These are phyloP conservation scores for Shinisaurus crocodilurus DNA, from an alignment of 2,113 vertebrate species.

Conservation along the genomic window DNA sequence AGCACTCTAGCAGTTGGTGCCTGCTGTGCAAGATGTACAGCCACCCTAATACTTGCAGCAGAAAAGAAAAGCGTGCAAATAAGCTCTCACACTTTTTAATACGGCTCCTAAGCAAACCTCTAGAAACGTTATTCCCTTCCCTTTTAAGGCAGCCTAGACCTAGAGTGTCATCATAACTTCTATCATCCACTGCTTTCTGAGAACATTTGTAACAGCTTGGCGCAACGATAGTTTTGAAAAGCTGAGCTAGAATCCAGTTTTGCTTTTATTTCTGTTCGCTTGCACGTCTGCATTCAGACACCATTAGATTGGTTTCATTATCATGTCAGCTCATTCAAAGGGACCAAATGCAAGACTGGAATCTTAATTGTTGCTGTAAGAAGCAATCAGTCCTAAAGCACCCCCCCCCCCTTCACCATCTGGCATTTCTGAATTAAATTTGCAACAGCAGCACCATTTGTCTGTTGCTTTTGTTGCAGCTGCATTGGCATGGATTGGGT, in stretches of 20 bases:
- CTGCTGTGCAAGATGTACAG: background rate
- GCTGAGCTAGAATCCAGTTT: background rate
- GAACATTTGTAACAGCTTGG: background rate
- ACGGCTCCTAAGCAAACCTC: background rate
- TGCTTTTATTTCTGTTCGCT: constrained; percentile 5
- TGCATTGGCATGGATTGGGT: background rate
- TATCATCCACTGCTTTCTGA: background rate
- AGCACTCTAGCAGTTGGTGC: background rate
- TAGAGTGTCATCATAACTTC: background rate
- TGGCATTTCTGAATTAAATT: background rate
- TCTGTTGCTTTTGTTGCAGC: background rate
- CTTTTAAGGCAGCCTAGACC: background rate
- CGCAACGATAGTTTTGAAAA: background rate
- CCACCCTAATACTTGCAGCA: background rate
- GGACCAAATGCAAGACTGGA: background rate
- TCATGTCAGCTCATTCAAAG: background rate
- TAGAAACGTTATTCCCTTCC: background rate
- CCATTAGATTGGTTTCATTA: background rate
- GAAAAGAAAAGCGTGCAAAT: background rate
- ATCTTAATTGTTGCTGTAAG: background rate
- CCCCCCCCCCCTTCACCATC: background rate
- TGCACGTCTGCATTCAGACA: background rate
- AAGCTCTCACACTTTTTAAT: background rate
- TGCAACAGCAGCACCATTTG: background rate
- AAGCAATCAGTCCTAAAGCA: background rate